Conservation (phyloP, 1,140 invertebrate genomes). For the Drosophila nannoptera region DNA sequence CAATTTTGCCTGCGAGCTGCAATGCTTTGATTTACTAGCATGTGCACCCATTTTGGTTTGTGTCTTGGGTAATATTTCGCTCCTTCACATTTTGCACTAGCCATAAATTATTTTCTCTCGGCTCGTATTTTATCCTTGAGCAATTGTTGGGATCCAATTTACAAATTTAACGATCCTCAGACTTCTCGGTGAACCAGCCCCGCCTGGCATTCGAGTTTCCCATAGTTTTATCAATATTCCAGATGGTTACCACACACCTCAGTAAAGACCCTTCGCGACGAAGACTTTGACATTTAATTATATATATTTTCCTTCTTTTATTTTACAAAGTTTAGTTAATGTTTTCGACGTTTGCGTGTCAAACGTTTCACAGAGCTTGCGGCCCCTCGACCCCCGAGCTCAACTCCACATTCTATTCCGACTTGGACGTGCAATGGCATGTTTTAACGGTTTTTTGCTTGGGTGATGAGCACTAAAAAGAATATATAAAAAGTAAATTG, state of each 20-base stretch:
- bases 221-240: too few species aligned
- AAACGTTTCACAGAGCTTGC: constrained; percentile 19
- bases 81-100: constrained; percentile 24
- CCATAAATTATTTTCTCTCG: constrained; percentile 23
- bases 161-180: too few species aligned
- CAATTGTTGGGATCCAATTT: neutral
- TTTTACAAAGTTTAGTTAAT: neutral
- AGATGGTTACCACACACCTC: too few species aligned
- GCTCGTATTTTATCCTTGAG: constrained; percentile 1
- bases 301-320: neutral
- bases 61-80: constrained; percentile 33
- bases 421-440: constrained; percentile 12
- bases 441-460: constrained; percentile 39
- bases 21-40: constrained; percentile 23
- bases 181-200: too few species aligned
- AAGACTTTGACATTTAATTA: neutral
- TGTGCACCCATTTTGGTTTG: constrained; percentile 28
- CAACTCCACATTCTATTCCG: neutral
- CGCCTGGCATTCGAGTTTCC: too few species aligned
- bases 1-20: constrained; percentile 29
- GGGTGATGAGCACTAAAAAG: constrained; percentile 22
- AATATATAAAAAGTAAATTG: constrained; percentile 30
- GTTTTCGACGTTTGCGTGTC: constrained; percentile 25
- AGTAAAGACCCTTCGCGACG: too few species aligned
- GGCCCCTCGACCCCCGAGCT: constrained; percentile 4